A percentile compares a stretch with the other conserved stretches of the same genome.
phyloP scores from a whole-genome alignment of 2,888 invertebrate genomes.

The Mimas tiliae region DNA sequence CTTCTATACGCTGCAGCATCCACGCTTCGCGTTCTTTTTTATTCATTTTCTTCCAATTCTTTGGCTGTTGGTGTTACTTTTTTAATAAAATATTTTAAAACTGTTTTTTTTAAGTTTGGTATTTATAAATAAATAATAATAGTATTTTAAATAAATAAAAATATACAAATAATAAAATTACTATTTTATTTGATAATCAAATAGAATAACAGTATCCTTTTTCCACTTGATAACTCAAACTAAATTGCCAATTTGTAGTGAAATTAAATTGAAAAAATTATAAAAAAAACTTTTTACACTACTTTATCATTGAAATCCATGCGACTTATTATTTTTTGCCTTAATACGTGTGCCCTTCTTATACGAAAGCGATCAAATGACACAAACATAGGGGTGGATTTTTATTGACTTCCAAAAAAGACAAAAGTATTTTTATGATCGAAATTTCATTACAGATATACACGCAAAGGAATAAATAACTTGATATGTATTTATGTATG shows the following conservation, averaged over 20 bases:
- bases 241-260: no score
- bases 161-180: no score
- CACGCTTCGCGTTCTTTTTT: slow-evolving; percentile 68
- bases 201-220: no score
- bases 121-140: background rate
- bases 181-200: no score
- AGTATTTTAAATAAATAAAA: no score
- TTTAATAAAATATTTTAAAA: background rate
- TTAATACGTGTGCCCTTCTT: background rate
- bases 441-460: background rate
- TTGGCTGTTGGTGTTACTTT: slow-evolving; percentile 55
- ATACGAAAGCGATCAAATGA: background rate
- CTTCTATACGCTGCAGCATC: slow-evolving; percentile 64
- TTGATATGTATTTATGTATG: background rate
- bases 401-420: slow-evolving; percentile 1
- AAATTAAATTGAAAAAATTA: no score
- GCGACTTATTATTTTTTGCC: background rate
- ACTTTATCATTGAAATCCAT: slow-evolving; percentile 14
- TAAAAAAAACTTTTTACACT: background rate
- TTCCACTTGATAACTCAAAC: no score
- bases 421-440: slow-evolving; percentile 2
- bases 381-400: no score
- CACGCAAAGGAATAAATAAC: slow-evolving; percentile 5
- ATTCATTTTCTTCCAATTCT: slow-evolving; percentile 73
- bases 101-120: background rate